Base-by-base conservation (phyloP, 2,888 invertebrate species). In the Frankliniella fusca region DNA sequence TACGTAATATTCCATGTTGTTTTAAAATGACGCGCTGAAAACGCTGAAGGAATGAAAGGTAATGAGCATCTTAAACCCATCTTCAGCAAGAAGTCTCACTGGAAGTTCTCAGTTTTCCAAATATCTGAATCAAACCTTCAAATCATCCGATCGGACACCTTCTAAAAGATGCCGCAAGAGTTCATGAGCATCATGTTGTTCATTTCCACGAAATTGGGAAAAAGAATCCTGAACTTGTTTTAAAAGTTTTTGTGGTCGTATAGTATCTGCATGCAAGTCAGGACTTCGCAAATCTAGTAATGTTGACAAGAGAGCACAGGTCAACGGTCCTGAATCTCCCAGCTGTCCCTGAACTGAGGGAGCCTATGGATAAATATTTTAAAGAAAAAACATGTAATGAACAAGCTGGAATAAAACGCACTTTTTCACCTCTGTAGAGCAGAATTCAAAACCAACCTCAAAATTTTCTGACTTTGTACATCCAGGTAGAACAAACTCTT, bases 161-260 rank as follows among this genome's bases (percentile, higher is more conserved):
- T 99, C 98, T 81, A 99, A 89, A 80, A 99, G 89, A 89, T 96
- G 96, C 82, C 98, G 90, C 27, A 99, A 90, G 82, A 99, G 89
- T 88, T 99, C 99, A 86, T 99, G 99, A 0, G 98, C 93, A 88
- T 99, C 99, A 87, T 99, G 99, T 87, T 99, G 98, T 86, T 97
- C 95, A 3, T 95, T 97, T 15, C 97, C 97, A 81, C 94, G 94
- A 88, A 98, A 98, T 87, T 97, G 94, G 0, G 95, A 94, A 87
- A 76, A 76, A 23, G 70, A 23, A 76, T 76, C 70, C 70, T 76
- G 70, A 93, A 90, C 85, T 93, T 93, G 85, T 89, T 90, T 83
- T 92, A 81, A n/a, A 20, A 81, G 18, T 12, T 70, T 70, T 38
- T 65, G 61, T 48, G 61, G 70, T 27, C 70, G 23, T 27, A 76